phyloP scores from a whole-genome alignment of 2,888 invertebrate species.

The Minunthozetes semirufus region DNA sequence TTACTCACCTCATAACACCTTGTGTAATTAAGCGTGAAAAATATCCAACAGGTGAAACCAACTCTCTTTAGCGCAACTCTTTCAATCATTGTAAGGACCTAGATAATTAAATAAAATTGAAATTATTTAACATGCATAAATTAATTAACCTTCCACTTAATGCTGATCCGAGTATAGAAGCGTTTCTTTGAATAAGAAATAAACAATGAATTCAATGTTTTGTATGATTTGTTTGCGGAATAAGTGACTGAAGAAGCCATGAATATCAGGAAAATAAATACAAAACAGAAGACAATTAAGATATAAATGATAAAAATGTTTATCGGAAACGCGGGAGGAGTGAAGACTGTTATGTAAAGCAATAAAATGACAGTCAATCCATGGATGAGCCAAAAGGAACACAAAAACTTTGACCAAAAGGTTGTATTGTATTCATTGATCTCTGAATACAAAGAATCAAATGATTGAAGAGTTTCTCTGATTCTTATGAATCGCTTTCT shows the following conservation, averaged over 20 bases:
- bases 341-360: no score
- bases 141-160: background rate
- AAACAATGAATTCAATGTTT: constrained; percentile 5
- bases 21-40: background rate
- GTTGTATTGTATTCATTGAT: background rate
- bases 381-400: background rate
- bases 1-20: background rate
- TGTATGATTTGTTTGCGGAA: background rate
- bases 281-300: no score
- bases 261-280: background rate
- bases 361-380: background rate
- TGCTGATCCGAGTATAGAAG: no score
- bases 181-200: background rate
- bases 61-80: background rate
- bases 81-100: background rate
- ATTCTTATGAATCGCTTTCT: background rate
- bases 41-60: background rate
- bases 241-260: constrained; percentile 3
- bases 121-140: background rate
- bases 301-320: background rate
- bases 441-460: background rate
- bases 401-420: background rate
- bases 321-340: no score
- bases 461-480: background rate
- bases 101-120: background rate